phyloP scores from a whole-genome alignment of 2,888 invertebrate genomes.

The Pterostichus madidus region DNA sequence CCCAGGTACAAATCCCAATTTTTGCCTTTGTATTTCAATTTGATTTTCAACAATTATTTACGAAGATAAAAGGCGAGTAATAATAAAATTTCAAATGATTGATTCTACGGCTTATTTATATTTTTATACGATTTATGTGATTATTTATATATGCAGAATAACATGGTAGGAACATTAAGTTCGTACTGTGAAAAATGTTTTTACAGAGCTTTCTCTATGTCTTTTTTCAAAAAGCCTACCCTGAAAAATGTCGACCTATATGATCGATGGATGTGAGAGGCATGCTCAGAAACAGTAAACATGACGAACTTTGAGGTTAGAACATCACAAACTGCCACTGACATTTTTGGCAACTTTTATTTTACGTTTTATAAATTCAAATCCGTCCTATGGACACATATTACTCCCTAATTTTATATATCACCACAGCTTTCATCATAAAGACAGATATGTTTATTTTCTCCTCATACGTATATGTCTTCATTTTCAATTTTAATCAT shows the following conservation, averaged over 20 bases:
- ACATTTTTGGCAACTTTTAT: constrained; percentile 43
- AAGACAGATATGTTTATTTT: no score
- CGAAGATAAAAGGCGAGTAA: no score
- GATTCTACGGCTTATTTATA: neutral
- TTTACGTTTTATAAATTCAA: neutral
- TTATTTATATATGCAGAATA: constrained; percentile 27
- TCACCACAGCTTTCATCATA: neutral
- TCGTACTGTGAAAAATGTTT: constrained; percentile 28
- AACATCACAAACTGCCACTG: constrained; percentile 13
- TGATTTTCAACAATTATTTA: no score
- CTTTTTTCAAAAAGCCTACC: constrained; percentile 26
- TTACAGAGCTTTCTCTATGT: neutral
- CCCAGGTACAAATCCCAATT: no score
- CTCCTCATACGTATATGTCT: no score
- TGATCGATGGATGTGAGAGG: constrained; percentile 54
- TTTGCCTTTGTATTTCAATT: no score
- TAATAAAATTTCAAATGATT: no score
- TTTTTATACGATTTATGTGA: neutral
- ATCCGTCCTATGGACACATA: neutral
- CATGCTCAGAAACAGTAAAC: constrained; percentile 55
- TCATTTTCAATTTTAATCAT: no score
- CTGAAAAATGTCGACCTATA: constrained; percentile 55
- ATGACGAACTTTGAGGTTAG: constrained; percentile 57
- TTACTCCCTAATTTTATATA: constrained; percentile 5
- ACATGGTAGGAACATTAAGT: constrained; percentile 36